Percentiles rank a stretch among this genome's conserved stretches.
These are phyloP conservation scores for Microctonus hyperodae DNA, from an alignment of 2,888 invertebrate species.

Conservation along the genomic window DNA sequence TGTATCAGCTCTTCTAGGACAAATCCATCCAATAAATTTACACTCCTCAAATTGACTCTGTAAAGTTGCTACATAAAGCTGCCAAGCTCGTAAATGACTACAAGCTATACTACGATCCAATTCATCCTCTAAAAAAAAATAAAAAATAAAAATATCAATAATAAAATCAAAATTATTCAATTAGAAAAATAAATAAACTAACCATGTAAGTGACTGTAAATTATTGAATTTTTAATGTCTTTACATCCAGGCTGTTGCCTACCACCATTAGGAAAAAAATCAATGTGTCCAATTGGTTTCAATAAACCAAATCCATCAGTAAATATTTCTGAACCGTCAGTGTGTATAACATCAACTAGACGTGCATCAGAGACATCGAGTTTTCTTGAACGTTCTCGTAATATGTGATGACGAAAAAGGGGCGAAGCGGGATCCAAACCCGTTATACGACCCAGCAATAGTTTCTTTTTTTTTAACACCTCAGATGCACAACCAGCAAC, in stretches of 20 bases:
- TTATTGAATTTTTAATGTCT: constrained; percentile 67
- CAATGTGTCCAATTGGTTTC: constrained; percentile 69
- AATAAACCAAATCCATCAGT: constrained; percentile 70
- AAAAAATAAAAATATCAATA: background rate
- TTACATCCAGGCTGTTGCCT: constrained; percentile 69
- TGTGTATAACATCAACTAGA: constrained; percentile 75
- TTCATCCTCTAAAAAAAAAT: constrained; percentile 58
- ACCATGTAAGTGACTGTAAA: constrained; percentile 67
- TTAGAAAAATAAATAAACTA: constrained; percentile 33
- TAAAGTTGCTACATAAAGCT: constrained; percentile 66
- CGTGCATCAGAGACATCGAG: constrained; percentile 70
- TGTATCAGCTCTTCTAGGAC: constrained; percentile 64
- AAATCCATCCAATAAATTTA: constrained; percentile 67
- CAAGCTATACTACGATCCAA: constrained; percentile 66
- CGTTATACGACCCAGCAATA: constrained; percentile 68
- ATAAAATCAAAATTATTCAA: background rate
- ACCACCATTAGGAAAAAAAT: constrained; percentile 71
- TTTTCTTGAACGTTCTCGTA: constrained; percentile 66
- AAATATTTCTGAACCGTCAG: constrained; percentile 69
- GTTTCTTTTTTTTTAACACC: constrained; percentile 62
- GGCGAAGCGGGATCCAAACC: constrained; percentile 70
- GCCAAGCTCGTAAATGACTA: constrained; percentile 68
- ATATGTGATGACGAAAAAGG: constrained; percentile 67
- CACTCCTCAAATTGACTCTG: constrained; percentile 61
- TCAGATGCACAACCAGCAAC: constrained; percentile 70